Base-by-base conservation (phyloP, 2,888 invertebrate species). In the Tenthredo mesomela region DNA sequence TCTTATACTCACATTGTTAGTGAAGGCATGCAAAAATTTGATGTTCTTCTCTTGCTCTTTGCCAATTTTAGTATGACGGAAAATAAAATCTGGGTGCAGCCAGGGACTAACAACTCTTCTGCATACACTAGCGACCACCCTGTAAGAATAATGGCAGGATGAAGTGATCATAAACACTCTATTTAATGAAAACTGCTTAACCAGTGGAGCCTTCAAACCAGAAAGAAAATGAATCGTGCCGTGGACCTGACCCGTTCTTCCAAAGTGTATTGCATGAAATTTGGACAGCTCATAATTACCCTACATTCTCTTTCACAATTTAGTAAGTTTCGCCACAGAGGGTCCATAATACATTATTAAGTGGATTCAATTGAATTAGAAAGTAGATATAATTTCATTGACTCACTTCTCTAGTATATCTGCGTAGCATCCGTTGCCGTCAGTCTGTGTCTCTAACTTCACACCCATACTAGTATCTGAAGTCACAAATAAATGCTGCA, bases 61-160 rank as follows among this genome's bases (percentile, higher is more conserved):
- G n/a, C 71, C 71, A 40, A 71, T 18, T 43, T 21, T 43, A n/a
- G 71, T 40, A 43, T 9, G 40, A 1, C n/a, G 7, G 21, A 71
- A 71, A 40, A 71, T 71, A 10, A 40, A 40, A 40, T 71, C n/a
- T 7, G 71, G 71, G n/a, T 71, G 25, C n/a, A 71, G 40, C 71
- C 71, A 71, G 7, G 21, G 37, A 40, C 71, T 71, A 25, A 9
- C n/a, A 0, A 71, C n/a, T 71, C 71, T 40, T 71, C 21, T 37
- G 71, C 71, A 40, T 9, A 21, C 18, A 12, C 18, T 21, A 0
- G 40, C 37, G 21, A n/a, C 12, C 10, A 9, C 15, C 21, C 71
- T 71, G 71, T 10, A 21, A 21, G n/a, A 40, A 40, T 40, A 33
- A 67, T 67, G 18, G 65, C 4, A 7, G 0, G 7, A n/a, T 71